Percentiles rank a stretch among this genome's conserved stretches.
These are phyloP conservation scores for Drosophila setifemur DNA, from an alignment of 1,140 invertebrate species.

Conservation along the genomic window DNA sequence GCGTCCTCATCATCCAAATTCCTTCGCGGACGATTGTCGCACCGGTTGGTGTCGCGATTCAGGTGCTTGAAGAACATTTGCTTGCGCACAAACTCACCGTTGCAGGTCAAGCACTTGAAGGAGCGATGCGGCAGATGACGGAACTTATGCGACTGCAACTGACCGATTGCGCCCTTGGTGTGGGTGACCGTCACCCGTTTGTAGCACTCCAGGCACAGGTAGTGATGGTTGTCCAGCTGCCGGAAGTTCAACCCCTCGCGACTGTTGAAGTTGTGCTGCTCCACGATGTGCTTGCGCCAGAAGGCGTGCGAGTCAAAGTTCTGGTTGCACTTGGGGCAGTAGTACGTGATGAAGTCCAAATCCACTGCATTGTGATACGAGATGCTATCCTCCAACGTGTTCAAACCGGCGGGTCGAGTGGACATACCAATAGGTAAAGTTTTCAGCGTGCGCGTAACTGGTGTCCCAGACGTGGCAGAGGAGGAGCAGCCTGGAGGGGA, in stretches of 20 bases:
- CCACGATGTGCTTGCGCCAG: constrained; percentile 79
- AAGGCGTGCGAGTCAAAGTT: constrained; percentile 76
- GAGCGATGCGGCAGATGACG: constrained; percentile 74
- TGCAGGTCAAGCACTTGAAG: constrained; percentile 71
- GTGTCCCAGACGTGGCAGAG: constrained; percentile 5
- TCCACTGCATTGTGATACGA: constrained; percentile 79
- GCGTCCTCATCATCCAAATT: constrained; percentile 29
- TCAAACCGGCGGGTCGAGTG: constrained; percentile 55
- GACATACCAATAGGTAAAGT: constrained; percentile 41
- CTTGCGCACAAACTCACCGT: constrained; percentile 72
- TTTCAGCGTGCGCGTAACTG: constrained; percentile 35
- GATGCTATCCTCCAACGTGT: constrained; percentile 71
- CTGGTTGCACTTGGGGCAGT: constrained; percentile 72
- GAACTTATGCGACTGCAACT: constrained; percentile 78
- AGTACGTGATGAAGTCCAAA: constrained; percentile 73
- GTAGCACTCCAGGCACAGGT: constrained; percentile 75
- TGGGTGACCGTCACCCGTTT: constrained; percentile 78
- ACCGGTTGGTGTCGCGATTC: constrained; percentile 70
- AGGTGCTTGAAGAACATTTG: constrained; percentile 81
- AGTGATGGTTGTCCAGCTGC: constrained; percentile 75
- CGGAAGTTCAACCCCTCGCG: constrained; percentile 73
- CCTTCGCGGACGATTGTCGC: constrained; percentile 44
- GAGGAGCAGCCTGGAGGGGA: constrained; percentile 11
- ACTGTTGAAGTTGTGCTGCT: constrained; percentile 70
- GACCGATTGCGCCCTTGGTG: constrained; percentile 76